Percentiles rank a stretch among this genome's conserved stretches.
Conservation (phyloP, 2,888 invertebrate species). For the Nineta flava region DNA sequence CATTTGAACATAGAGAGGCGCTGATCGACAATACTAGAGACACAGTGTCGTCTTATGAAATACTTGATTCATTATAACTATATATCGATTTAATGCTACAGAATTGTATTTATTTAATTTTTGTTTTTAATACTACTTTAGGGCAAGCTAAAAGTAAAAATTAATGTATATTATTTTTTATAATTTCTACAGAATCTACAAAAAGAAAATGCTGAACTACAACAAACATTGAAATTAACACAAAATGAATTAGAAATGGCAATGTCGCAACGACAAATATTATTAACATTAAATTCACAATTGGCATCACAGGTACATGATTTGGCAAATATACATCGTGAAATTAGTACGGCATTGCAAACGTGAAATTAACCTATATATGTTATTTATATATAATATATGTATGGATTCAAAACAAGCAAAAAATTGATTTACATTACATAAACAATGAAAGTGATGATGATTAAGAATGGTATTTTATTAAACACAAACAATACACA, state of each 20-base stretch:
- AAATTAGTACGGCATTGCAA: constrained; percentile 64
- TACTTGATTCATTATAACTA: too few species aligned
- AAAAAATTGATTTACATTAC: background rate
- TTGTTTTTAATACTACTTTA: too few species aligned
- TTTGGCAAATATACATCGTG: constrained; percentile 66
- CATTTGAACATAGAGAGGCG: too few species aligned
- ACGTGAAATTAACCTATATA: constrained; percentile 35
- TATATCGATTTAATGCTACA: too few species aligned
- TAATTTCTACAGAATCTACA: constrained; percentile 31
- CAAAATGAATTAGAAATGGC: constrained; percentile 69
- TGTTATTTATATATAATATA: background rate
- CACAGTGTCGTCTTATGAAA: too few species aligned
- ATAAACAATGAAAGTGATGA: background rate
- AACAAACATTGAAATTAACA: constrained; percentile 52
- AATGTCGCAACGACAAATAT: constrained; percentile 58
- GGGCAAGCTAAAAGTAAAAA: background rate
- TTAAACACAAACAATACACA: background rate
- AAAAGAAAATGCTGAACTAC: constrained; percentile 47
- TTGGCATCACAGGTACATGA: constrained; percentile 66
- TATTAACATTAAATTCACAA: constrained; percentile 69
- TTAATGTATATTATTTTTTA: constrained; percentile 7
- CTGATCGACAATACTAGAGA: too few species aligned
- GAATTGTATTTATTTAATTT: too few species aligned
- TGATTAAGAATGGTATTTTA: background rate
- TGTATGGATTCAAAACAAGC: too few species aligned